Evolutionary conservation across 2,797 vertebrate species (phyloP), one percentile per base, ranked within the genome.

Genomic region (Babyrousa celebensis): DNA sequence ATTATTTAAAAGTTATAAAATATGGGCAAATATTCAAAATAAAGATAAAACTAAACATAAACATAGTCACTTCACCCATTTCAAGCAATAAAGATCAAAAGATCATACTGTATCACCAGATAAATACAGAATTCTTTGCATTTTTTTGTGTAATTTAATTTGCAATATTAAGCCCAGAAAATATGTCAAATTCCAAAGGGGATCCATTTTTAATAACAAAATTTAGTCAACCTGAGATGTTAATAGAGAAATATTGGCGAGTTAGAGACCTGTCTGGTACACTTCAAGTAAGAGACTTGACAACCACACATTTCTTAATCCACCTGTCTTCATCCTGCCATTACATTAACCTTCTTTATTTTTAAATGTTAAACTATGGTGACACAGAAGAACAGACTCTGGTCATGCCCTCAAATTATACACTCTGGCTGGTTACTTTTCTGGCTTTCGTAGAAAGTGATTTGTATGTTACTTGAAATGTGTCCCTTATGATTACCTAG

Each of bases 371-470:
- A 40, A 40, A 8, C 20, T 71, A 23, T 87, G 17, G 5, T 1
- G 1, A 86, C 78, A 70, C 1, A 88, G 62, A 80, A 91, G 7
- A 84, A 62, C 0, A 48, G 62, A 9, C 32, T 52, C 70, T 6
- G 4, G 0, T 0, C 20, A 36, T 21, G 0, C 16, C 20, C 6
- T 18, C 12, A 65, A 68, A 48, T 68, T 74, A 21, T 29, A 7
- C 1, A 27, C 1, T 70, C 65, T 58, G 29, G 2, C 48, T 48
- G 11, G 10, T 48, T 89, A 3, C 5, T 86, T 79, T 84, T 48
- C 23, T 52, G 3, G 6, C 20, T 17, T 84, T 15, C 52, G 29
- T 32, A 70, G 43, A 80, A 95, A 79, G 80, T 75, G 0, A 91
- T 85, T 71, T 88, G 8, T 63, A 29, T 68, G 21, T 40, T 74